A percentile compares a stretch with the other conserved stretches of the same genome.
phyloP scores from a whole-genome alignment of 2,113 vertebrate genomes.

The Chitala chitala region DNA sequence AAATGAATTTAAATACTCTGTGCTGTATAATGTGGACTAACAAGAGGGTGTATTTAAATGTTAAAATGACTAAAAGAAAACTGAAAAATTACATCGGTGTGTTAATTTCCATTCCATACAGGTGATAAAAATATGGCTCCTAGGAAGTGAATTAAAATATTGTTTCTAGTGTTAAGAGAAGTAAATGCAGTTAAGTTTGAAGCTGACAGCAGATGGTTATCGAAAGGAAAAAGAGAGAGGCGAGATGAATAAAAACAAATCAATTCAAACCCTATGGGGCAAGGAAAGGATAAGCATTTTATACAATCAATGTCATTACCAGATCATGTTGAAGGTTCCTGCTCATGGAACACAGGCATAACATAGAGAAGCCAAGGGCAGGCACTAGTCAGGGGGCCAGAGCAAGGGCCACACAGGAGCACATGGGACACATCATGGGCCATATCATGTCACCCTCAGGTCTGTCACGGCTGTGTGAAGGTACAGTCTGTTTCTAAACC shows the following conservation, averaged over 20 bases:
- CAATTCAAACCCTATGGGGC: background rate
- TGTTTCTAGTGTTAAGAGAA: background rate
- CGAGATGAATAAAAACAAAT: background rate
- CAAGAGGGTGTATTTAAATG: slow-evolving; percentile 6
- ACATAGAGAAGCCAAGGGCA: background rate
- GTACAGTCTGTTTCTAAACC: too few species aligned
- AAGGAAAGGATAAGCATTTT: background rate
- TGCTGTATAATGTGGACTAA: background rate
- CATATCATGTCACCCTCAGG: too few species aligned
- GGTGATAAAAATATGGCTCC: background rate
- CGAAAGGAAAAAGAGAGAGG: slow-evolving; percentile 1
- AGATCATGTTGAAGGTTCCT: background rate
- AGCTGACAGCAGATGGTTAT: background rate
- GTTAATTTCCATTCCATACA: background rate
- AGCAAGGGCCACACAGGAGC: too few species aligned
- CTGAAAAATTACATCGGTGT: background rate
- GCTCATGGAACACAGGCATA: background rate
- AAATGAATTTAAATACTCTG: background rate
- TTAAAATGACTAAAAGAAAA: background rate
- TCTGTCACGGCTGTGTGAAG: too few species aligned
- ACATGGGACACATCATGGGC: too few species aligned
- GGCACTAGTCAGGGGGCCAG: background rate
- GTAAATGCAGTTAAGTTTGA: background rate
- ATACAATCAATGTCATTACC: slow-evolving; percentile 11
- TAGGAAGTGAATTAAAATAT: background rate